Evolutionary conservation across 2,888 invertebrate genomes (phyloP).

Genomic region (Lithophane semibrunnea): DNA sequence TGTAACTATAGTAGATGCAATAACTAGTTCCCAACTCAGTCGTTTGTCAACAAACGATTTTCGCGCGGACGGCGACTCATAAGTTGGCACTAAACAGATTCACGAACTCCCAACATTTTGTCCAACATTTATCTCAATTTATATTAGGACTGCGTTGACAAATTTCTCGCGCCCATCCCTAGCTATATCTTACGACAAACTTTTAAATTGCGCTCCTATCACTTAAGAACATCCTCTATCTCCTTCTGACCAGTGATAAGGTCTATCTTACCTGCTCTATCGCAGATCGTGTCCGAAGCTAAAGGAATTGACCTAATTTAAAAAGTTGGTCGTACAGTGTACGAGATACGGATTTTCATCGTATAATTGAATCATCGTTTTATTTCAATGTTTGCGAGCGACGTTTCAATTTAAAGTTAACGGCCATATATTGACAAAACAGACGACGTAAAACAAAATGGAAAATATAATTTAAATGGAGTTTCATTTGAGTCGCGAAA

Average conservation of each 20-base stretch:
- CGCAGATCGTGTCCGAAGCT: constrained; percentile 56
- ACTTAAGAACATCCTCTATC: constrained; percentile 52
- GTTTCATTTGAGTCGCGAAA: constrained; percentile 52
- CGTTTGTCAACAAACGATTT: constrained; percentile 43
- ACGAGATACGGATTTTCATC: constrained; percentile 60
- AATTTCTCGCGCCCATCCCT: constrained; percentile 52
- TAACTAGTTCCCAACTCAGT: constrained; percentile 46
- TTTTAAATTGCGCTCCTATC: constrained; percentile 63
- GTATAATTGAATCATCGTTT: constrained; percentile 65
- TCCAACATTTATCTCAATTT: constrained; percentile 62
- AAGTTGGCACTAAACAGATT: constrained; percentile 50
- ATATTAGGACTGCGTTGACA: constrained; percentile 49
- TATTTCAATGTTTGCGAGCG: constrained; percentile 59
- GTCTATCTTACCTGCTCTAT: constrained; percentile 47
- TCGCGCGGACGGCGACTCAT: constrained; percentile 18
- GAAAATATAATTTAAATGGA: constrained; percentile 60
- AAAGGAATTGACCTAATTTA: constrained; percentile 64
- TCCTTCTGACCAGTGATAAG: constrained; percentile 27
- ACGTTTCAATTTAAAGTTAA: constrained; percentile 68
- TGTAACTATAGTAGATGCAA: constrained; percentile 30
- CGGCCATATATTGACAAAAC: constrained; percentile 58
- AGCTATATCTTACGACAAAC: constrained; percentile 56
- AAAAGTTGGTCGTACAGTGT: constrained; percentile 59
- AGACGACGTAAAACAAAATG: constrained; percentile 57
- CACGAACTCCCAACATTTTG: constrained; percentile 43